Evolutionary conservation across 2,797 vertebrate genomes (phyloP).

Genomic region (Lutra lutra): DNA sequence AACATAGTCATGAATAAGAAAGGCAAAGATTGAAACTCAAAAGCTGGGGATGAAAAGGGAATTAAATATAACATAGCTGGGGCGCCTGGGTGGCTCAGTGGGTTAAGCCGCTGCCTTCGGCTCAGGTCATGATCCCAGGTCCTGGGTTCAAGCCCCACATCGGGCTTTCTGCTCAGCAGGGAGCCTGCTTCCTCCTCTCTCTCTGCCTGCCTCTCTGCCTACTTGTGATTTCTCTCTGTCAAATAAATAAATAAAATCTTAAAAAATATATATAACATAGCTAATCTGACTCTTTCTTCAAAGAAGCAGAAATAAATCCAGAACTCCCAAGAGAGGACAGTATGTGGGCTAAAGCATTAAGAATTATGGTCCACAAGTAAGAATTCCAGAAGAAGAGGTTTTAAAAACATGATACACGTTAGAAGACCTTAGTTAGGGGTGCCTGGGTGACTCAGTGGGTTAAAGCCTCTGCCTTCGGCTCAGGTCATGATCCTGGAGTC

Average conservation of each 20-base stretch:
- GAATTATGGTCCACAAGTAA: background rate
- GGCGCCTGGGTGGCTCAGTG: too few relatives aligned
- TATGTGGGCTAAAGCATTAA: background rate
- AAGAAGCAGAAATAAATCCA: conserved; percentile 10
- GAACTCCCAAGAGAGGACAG: background rate
- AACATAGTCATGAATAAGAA: background rate
- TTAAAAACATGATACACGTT: background rate
- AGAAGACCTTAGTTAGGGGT: background rate
- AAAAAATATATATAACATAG: background rate
- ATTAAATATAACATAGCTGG: background rate
- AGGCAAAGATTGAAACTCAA: conserved; percentile 14
- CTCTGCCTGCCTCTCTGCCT: too few relatives aligned
- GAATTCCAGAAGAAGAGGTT: background rate
- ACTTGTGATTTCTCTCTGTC: too few relatives aligned
- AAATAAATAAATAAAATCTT: too few relatives aligned
- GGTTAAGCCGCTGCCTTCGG: too few relatives aligned
- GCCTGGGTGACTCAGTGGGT: too few relatives aligned
- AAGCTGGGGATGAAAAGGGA: background rate
- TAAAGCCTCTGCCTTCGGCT: too few relatives aligned
- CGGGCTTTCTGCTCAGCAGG: too few relatives aligned
- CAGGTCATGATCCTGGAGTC: too few relatives aligned
- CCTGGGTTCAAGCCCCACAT: too few relatives aligned
- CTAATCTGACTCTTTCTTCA: conserved; percentile 1
- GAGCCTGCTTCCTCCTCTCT: too few relatives aligned
- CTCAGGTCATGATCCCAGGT: too few relatives aligned